phyloP scores from a whole-genome alignment of 2,113 vertebrate species.

The Plecturocebus donacophilus region DNA sequence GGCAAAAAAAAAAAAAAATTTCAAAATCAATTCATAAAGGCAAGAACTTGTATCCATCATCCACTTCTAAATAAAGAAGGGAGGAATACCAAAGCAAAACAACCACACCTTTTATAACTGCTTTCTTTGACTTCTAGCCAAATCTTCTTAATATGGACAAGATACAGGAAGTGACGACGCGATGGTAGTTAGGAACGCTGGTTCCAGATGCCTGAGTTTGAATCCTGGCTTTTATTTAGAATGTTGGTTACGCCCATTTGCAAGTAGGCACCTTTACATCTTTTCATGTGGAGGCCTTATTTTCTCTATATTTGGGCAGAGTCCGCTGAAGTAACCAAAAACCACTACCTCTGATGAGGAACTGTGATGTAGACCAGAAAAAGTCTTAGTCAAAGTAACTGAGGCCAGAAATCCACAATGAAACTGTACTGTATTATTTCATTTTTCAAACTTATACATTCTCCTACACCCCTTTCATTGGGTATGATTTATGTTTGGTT shows the following conservation, averaged over 20 bases:
- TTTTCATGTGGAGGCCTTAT: slow-evolving; percentile 34
- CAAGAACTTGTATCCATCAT: slow-evolving; percentile 33
- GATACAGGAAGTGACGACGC: slow-evolving; percentile 31
- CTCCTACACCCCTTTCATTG: slow-evolving; percentile 62
- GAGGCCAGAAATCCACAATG: slow-evolving; percentile 61
- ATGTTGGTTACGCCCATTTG: slow-evolving; percentile 39
- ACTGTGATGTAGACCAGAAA: slow-evolving; percentile 74
- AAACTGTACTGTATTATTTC: slow-evolving; percentile 71
- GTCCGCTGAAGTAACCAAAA: slow-evolving; percentile 38
- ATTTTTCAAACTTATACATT: slow-evolving; percentile 76
- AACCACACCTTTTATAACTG: slow-evolving; percentile 9
- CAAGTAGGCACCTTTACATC: slow-evolving; percentile 55
- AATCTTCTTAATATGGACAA: slow-evolving; percentile 12
- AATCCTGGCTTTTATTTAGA: slow-evolving; percentile 58
- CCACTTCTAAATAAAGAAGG: slow-evolving; percentile 62
- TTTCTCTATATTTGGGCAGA: slow-evolving; percentile 81
- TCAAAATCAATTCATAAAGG: slow-evolving; percentile 46
- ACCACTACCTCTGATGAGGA: slow-evolving; percentile 37
- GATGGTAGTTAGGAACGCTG: not conserved
- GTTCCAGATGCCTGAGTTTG: too few species aligned
- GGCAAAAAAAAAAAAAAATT: not conserved
- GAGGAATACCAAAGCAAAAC: slow-evolving; percentile 49
- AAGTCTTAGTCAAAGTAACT: slow-evolving; percentile 45
- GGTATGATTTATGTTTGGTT: slow-evolving; percentile 80
- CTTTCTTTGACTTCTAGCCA: slow-evolving; percentile 59